A percentile compares a stretch with the other conserved stretches of the same genome.
Conservation (phyloP, 1,140 invertebrate species). For the Sycophaga agraensis region DNA sequence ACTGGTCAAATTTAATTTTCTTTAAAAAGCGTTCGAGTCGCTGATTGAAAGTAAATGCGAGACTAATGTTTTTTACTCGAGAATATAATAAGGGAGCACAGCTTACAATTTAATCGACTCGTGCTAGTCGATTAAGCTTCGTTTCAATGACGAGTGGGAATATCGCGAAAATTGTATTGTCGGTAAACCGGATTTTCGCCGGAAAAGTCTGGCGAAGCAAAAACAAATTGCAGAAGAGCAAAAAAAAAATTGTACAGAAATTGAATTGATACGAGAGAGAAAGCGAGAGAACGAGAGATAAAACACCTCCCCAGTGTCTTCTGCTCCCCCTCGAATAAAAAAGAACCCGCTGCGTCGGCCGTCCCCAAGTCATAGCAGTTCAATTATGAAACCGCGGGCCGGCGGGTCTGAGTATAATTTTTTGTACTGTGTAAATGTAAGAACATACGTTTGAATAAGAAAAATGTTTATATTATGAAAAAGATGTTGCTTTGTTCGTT, state of each 20-base stretch:
- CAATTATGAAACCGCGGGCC: conserved; percentile 46
- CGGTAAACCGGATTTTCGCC: neutral
- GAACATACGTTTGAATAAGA: conserved; percentile 63
- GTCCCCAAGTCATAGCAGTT: conserved; percentile 51
- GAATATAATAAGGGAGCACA: no score
- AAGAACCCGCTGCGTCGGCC: conserved; percentile 32
- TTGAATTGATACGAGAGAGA: neutral
- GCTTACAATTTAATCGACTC: no score
- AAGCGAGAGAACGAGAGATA: conserved; percentile 21
- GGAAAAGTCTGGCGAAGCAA: neutral
- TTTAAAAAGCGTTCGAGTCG: no score
- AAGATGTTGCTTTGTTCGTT: conserved; percentile 23
- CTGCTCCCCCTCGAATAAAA: conserved; percentile 27
- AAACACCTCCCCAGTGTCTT: conserved; percentile 39
- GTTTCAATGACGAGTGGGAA: no score
- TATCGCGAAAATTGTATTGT: neutral
- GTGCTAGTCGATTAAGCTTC: no score
- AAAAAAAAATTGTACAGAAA: conserved; percentile 12
- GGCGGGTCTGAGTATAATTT: conserved; percentile 59
- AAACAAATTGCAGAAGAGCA: neutral
- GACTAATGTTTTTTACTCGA: no score
- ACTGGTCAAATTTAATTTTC: no score
- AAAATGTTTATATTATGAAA: conserved; percentile 61
- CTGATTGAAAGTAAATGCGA: no score
- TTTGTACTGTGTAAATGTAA: conserved; percentile 65